Evolutionary conservation across 2,797 vertebrate species (phyloP).

Genomic region (Characodon lateralis): DNA sequence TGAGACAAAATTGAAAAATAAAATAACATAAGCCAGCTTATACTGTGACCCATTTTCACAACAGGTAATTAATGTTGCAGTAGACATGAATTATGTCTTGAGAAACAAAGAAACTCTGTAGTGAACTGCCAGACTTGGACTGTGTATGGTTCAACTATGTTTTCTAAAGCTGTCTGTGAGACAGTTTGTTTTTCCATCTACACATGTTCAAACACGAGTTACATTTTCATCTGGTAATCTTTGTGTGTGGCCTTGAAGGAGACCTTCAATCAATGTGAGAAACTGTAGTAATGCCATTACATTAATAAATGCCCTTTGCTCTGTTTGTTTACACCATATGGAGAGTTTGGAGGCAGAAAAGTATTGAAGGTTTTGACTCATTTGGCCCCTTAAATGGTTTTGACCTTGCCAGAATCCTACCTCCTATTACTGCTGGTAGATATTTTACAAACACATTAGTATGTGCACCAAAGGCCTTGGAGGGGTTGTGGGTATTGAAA

Average conservation of each 20-base stretch:
- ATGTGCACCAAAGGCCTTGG: conserved; percentile 34
- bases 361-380: conserved; percentile 43
- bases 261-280: conserved; percentile 40
- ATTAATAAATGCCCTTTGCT: conserved; percentile 62
- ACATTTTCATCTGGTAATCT: conserved; percentile 31
- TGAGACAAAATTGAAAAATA: background rate
- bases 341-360: conserved; percentile 52
- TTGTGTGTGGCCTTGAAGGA: conserved; percentile 32
- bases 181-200: conserved; percentile 34
- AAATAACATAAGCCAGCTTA: conserved; percentile 9
- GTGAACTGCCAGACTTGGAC: conserved; percentile 6
- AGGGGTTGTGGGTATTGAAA: conserved; percentile 6
- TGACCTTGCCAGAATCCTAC: conserved; percentile 57
- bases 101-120: conserved; percentile 20
- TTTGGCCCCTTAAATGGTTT: conserved; percentile 55
- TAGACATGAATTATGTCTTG: conserved; percentile 1
- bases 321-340: conserved; percentile 69
- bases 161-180: conserved; percentile 18
- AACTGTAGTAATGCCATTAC: conserved; percentile 55
- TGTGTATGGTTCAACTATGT: background rate
- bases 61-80: conserved; percentile 29
- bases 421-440: conserved; percentile 22
- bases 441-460: conserved; percentile 40
- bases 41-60: conserved; percentile 18
- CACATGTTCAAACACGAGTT: conserved; percentile 34